These are phyloP conservation scores for Podotricha telesiphe DNA, from an alignment of 2,888 invertebrate species.

Conservation along the genomic window DNA sequence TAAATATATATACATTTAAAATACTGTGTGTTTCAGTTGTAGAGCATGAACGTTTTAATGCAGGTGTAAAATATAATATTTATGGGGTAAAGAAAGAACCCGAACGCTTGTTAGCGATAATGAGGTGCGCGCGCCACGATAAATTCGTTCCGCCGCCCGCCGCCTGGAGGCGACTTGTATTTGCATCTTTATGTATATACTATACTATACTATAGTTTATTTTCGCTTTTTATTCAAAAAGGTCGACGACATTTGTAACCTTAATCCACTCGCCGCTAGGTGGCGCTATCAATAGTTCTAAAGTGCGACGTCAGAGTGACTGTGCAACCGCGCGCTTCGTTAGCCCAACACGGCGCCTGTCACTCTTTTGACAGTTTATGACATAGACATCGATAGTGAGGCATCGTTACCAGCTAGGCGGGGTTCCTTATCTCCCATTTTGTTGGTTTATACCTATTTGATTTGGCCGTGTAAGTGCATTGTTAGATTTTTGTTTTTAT, in stretches of 20 bases:
- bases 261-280: constrained; percentile 64
- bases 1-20: neutral
- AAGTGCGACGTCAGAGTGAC: constrained; percentile 66
- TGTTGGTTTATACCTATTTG: constrained; percentile 66
- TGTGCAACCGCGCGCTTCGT: constrained; percentile 68
- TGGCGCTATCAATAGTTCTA: constrained; percentile 58
- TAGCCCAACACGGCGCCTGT: constrained; percentile 80
- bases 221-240: constrained; percentile 46
- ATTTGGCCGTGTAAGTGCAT: constrained; percentile 74
- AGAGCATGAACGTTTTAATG: constrained; percentile 53
- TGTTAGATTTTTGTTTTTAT: constrained; percentile 65
- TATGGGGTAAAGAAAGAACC: constrained; percentile 78
- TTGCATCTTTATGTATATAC: constrained; percentile 76
- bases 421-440: constrained; percentile 72
- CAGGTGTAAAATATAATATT: constrained; percentile 83
- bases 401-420: constrained; percentile 74
- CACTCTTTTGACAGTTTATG: constrained; percentile 81
- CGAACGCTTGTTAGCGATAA: constrained; percentile 80
- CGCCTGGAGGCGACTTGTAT: constrained; percentile 75
- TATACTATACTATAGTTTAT: constrained; percentile 25
- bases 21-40: constrained; percentile 18
- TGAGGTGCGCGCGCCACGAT: constrained; percentile 78
- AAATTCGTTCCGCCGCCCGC: constrained; percentile 71
- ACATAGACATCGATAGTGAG: constrained; percentile 81
- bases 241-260: constrained; percentile 48